Conservation (phyloP, 2,113 vertebrate genomes). For the Pangasianodon hypophthalmus region DNA sequence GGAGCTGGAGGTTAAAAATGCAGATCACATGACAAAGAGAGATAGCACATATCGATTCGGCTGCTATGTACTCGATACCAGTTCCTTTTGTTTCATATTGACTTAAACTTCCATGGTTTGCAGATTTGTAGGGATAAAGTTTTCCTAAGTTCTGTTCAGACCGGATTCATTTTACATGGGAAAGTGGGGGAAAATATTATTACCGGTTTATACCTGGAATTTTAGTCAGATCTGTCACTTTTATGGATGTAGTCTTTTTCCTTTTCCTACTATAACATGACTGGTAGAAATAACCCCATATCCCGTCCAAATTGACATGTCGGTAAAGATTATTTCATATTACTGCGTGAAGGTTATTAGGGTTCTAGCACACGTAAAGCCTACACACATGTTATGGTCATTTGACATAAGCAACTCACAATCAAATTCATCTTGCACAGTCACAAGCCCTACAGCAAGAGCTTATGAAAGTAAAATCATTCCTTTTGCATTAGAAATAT, state of each 20-base stretch:
- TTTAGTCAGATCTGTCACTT: background rate
- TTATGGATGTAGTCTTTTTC: background rate
- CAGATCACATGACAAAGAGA: background rate
- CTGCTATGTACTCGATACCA: background rate
- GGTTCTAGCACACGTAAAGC: no score
- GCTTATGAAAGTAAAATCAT: no score
- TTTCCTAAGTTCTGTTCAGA: background rate
- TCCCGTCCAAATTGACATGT: background rate
- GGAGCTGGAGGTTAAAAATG: background rate
- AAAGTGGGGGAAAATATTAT: background rate
- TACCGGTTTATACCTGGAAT: background rate
- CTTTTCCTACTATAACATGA: background rate
- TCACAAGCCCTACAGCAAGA: no score
- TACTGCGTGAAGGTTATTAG: background rate
- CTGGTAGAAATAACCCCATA: background rate
- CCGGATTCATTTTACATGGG: background rate
- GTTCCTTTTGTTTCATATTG: background rate
- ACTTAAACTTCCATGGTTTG: background rate
- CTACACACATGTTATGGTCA: no score
- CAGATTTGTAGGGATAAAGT: background rate
- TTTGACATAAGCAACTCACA: no score
- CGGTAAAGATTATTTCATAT: background rate
- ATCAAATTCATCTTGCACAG: no score
- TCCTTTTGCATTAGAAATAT: no score
- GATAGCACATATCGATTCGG: background rate